These are phyloP conservation scores for Neria commutata DNA, from an alignment of 2,888 invertebrate genomes.

Conservation along the genomic window DNA sequence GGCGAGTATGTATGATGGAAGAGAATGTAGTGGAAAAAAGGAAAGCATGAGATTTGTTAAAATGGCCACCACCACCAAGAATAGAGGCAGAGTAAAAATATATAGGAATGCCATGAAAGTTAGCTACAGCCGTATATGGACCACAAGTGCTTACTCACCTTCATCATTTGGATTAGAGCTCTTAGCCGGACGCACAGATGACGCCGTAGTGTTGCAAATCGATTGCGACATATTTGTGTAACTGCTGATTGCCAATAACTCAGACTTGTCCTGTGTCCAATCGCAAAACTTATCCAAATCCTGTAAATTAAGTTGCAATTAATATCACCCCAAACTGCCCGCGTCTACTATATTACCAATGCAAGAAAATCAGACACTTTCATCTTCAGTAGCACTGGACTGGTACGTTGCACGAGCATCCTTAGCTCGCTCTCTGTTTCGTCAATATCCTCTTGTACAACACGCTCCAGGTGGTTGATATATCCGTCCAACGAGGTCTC, in stretches of 20 bases:
- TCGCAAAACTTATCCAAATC: slow-evolving; percentile 36
- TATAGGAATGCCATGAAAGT: slow-evolving; percentile 2
- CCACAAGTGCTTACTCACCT: slow-evolving; percentile 29
- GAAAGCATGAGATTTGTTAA: background rate
- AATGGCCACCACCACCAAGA: background rate
- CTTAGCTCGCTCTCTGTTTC: slow-evolving; percentile 36
- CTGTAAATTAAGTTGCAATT: slow-evolving; percentile 4
- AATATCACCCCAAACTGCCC: background rate
- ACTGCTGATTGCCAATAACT: slow-evolving; percentile 28
- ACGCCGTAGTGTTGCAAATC: slow-evolving; percentile 27
- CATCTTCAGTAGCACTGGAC: slow-evolving; percentile 45
- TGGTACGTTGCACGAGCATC: slow-evolving; percentile 35
- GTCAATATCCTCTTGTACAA: slow-evolving; percentile 33
- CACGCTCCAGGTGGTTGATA: slow-evolving; percentile 41
- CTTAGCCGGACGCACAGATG: slow-evolving; percentile 12
- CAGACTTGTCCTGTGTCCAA: slow-evolving; percentile 17
- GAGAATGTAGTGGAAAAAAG: slow-evolving; percentile 6
- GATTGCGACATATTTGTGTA: slow-evolving; percentile 41
- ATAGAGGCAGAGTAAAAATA: background rate
- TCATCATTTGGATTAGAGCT: slow-evolving; percentile 43
- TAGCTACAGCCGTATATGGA: background rate
- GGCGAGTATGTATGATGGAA: background rate
- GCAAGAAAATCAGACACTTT: slow-evolving; percentile 49
- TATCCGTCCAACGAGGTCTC: slow-evolving; percentile 50
- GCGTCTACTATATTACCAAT: slow-evolving; percentile 34